Evolutionary conservation across 92 coral and sea anemone genomes (phyloP), one percentile per base, ranked within the genome.

Genomic region (Phenganax stokvisi): DNA sequence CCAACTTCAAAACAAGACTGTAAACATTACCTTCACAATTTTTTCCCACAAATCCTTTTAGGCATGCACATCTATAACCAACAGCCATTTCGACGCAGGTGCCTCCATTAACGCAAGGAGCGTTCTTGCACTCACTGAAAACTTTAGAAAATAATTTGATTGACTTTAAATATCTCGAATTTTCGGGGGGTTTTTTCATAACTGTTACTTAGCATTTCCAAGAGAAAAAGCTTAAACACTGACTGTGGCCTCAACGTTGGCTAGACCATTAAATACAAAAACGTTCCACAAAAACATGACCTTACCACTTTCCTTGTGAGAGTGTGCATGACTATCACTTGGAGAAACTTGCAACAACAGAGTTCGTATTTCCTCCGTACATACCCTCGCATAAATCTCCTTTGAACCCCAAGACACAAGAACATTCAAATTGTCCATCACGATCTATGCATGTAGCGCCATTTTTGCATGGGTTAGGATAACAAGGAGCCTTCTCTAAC

Each of bases 361-460:
- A 44, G 0, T 37, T 37, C 47, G 5, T 1, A 37, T 0, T 37
- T 5, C 25, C 0, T 29, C 6, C 12, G 25, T 58, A 64, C 74
- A 10, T 16, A 89, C 99, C 91, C 81, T 86, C 93, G 59, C 99
- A 96, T 67, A 87, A 84, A 6, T 87, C 89, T 44, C 99, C 99
- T 54, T 88, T 90, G 66, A 85, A 96, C 3, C 99, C 99, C 27
- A 90, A 81, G 7, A 84, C 81, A 70, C 99, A 96, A 1, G 99
- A 92, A 62, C 99, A 96, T 7, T 92, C 66, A 71, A 87, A 93
- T 52, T 88, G 87, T 9, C 91, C 90, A 8, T 90, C 86, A 54
- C 89, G 87, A 67, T 96, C 97, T 7, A 93, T 92, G 69, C 99
- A 96, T 5, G 97, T 96, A 16, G 96, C 99, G 15, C 99, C 99